Evolutionary conservation across 2,888 invertebrate species (phyloP), one percentile per base, ranked within the genome.

Genomic region (Campoplex capitator): DNA sequence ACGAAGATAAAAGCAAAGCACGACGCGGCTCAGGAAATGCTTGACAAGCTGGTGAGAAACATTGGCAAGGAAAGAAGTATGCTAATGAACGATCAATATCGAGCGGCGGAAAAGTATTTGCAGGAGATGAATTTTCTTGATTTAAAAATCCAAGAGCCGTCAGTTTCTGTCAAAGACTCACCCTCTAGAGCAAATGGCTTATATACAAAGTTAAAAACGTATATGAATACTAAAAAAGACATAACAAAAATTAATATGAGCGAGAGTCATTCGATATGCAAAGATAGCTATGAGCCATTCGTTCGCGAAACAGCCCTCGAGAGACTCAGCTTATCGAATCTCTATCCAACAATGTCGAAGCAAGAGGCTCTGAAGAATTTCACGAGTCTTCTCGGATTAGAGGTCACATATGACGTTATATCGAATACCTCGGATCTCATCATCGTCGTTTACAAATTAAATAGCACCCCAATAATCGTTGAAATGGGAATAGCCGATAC

Each of bases 1-100:
- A 78, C 88, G 3, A 88, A 88, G 23, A 88, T 87, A 23, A 68
- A 78, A 23, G 87, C 85, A 0, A 88, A 85, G 71, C 78, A 77
- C 23, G 68, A 85, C 7, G 83, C 88, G 2, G 88, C 88, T 1
- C 84, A 83, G 28, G 45, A 62, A 2, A 84, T 87, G 78, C 71
- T 85, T 54, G 62, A 73, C 2, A 42, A 51, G 13, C 67, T 87
- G 11, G 62, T 85, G n/a, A 77, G 54, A 70, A 78, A 65, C 4
- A 18, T 32, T 3, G 28, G 23, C n/a, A 18, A 65, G 0, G n/a
- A 54, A 56, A 38, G 2, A 6, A n/a, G 9, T 35, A 1, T 13
- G 9, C 32, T 18, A 18, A 62, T 4, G 2, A 16, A 48, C 18
- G 42, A 42, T 4, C 7, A 16, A 16, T 11, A 45, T 1, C n/a